Base-by-base conservation (phyloP, 2,797 vertebrate genomes). In the Phalloptychus januarius region DNA sequence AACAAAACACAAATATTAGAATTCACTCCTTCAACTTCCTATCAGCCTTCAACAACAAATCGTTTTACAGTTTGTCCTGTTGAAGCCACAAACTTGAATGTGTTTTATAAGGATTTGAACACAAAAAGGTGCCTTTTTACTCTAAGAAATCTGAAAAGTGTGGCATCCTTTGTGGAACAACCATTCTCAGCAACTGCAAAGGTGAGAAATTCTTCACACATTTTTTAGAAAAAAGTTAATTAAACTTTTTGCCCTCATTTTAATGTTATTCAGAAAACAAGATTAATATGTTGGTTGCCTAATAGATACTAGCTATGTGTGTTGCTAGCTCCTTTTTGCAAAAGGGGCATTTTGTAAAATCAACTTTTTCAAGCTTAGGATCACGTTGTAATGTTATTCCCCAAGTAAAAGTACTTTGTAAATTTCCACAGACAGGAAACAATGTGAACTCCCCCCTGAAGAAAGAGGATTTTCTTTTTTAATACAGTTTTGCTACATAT, bases 1-100 rank as follows among this genome's bases (percentile, higher is more conserved):
- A 69, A 77, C 75, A 74, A 79, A 82, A 73, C 7, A n/a, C 45
- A 72, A 81, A 69, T 15, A 82, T 75, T 44, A 69, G 18, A 85
- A 54, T 78, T 61, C 70, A 20, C 72, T 77, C 11, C 18, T 52
- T 75, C 74, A 16, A 40, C 58, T 36, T 74, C 71, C 40, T 23
- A 4, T 10, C 20, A 11, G 1, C 33, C 16, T 61, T 36, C 61
- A 67, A 38, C 63, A 67, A 38, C 36, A 40, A 67, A 40, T 23
- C 8, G 10, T 38, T 67, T 67, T 12, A 5, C 20, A 4, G 18
- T 2, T 67, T n/a, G 23, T n/a, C 23, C 23, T 7, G 38, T 69
- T 42, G 42, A 20, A 42, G 13, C 25, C 20, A 69, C 38, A 69
- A 44, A 69, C 65, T 15, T 42, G 11, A 44, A 13, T 42, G 38